Percentiles rank a stretch among this genome's conserved stretches.
Evolutionary conservation across 2,113 vertebrate genomes (phyloP).

Genomic region (Phyllostomus hastatus): DNA sequence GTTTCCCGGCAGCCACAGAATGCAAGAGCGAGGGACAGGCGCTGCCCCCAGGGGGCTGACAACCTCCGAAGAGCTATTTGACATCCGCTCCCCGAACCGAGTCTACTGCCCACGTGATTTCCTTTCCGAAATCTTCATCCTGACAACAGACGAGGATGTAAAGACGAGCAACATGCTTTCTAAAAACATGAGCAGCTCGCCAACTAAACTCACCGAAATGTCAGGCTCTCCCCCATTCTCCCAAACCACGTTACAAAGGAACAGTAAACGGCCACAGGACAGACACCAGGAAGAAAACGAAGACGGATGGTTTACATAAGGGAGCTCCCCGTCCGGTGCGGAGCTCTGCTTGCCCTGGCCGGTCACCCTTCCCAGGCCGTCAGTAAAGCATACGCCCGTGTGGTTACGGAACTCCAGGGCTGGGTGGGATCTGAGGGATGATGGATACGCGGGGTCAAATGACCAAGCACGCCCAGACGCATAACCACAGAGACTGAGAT

Average conservation of each 20-base stretch:
- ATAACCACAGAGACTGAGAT: background rate
- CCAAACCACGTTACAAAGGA: background rate
- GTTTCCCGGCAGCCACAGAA: background rate
- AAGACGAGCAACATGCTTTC: background rate
- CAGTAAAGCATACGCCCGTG: rapidly evolving
- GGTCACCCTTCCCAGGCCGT: background rate
- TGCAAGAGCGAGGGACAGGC: background rate
- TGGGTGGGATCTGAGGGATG: background rate
- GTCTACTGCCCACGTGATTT: background rate
- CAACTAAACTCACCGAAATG: background rate
- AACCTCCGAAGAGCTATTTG: background rate
- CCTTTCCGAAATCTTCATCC: background rate
- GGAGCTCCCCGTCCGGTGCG: background rate
- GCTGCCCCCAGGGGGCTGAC: background rate
- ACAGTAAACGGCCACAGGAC: background rate
- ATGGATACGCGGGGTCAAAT: background rate
- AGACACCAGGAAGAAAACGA: background rate
- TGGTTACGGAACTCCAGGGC: background rate
- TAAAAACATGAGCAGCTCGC: background rate
- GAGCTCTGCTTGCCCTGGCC: background rate
- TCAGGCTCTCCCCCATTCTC: background rate
- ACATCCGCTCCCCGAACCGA: background rate
- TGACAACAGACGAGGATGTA: background rate
- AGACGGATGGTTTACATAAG: rapidly evolving
- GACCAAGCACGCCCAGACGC: background rate